phyloP scores from a whole-genome alignment of 2,888 invertebrate genomes.

The Hypolimnas misippus region DNA sequence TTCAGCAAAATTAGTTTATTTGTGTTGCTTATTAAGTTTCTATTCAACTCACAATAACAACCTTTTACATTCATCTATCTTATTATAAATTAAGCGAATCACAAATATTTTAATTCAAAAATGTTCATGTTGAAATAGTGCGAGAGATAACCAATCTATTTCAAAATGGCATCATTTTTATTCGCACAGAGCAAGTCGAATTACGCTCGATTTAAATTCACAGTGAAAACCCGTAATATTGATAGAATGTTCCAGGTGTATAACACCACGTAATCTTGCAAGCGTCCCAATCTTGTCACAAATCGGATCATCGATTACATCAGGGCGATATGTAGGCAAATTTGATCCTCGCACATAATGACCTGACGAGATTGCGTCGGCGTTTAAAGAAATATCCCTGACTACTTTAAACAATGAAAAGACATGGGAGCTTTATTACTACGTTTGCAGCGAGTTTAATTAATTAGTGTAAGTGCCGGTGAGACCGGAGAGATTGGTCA shows the following conservation, averaged over 20 bases:
- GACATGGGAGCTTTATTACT: constrained; percentile 48
- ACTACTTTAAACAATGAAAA: constrained; percentile 37
- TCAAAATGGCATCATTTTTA: background rate
- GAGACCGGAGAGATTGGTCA: constrained; percentile 79
- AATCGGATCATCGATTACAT: constrained; percentile 65
- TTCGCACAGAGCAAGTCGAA: background rate
- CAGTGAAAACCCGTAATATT: constrained; percentile 9
- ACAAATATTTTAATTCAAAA: background rate
- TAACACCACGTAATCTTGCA: constrained; percentile 15
- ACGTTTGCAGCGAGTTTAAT: constrained; percentile 68
- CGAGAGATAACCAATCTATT: background rate
- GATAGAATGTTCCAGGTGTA: constrained; percentile 13
- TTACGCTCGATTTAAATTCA: constrained; percentile 11
- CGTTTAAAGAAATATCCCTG: constrained; percentile 16
- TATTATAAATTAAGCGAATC: background rate
- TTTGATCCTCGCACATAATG: constrained; percentile 43
- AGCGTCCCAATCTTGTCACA: constrained; percentile 56
- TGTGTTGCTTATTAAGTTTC: background rate
- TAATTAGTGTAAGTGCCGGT: constrained; percentile 81
- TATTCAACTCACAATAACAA: background rate
- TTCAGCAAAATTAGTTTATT: background rate
- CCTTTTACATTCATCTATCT: background rate
- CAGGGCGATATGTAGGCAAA: constrained; percentile 51
- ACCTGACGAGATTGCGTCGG: constrained; percentile 18
- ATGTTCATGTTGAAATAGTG: background rate